Evolutionary conservation across 1,140 invertebrate genomes (phyloP), one percentile per base, ranked within the genome.

Genomic region (Drosophila pachea): DNA sequence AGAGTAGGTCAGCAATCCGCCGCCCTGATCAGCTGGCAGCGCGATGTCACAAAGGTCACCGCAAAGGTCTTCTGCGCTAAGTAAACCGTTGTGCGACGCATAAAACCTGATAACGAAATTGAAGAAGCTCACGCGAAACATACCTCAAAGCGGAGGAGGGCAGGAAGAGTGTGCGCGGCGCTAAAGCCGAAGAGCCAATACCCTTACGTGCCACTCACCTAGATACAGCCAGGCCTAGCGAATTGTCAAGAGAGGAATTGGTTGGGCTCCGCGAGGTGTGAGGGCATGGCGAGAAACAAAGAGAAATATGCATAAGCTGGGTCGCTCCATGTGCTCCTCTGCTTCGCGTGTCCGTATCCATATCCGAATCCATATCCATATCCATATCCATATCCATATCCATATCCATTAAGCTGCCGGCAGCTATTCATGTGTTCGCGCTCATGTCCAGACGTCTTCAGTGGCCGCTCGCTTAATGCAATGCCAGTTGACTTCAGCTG

Each of bases 401-500:
- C 78, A 75, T 74, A 82, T 83, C 78, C 78, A 83, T 83, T 83
- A 83, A 67, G 79, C 76, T 78, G 79, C 75, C 79, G 79, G 77
- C 79, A 83, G 79, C 79, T 77, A 83, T 83, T 83, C 79, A 84
- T 83, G 79, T 84, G 68, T 70, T 78, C 75, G 64, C 78, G 78
- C 78, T 83, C 73, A 73, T 73, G 78, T 83, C 78, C 78, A 83
- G 75, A 83, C 78, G 45, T 43, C 9, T 42, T 73, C 76, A 32
- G 68, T 54, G 58, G 73, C 67, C 73, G 75, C 84, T 84, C 60
- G 79, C 79, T 84, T 83, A 83, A 83, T 83, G 78, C 78, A 83
- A 77, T 59, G 64, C 64, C 55, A 50, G 62, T 56, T 36, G 60
- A 42, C 66, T 62, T 32, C 14, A 47, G 33, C 53, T 36, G 48